Percentiles rank a stretch among this genome's conserved stretches.
phyloP scores from a whole-genome alignment of 2,888 invertebrate genomes.

The Lasioglossum figueresi region DNA sequence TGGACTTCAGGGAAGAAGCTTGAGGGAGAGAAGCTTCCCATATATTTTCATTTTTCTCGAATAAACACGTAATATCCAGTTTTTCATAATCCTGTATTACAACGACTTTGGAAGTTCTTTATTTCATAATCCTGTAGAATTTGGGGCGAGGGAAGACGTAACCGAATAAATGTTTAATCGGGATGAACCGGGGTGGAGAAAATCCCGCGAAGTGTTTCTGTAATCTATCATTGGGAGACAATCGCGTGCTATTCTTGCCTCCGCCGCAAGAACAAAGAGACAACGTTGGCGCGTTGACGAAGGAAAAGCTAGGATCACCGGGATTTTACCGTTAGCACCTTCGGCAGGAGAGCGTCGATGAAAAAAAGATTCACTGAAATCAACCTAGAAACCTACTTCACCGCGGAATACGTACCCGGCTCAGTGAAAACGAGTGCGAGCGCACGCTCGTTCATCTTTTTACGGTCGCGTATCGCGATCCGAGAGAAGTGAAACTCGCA shows the following conservation, averaged over 20 bases:
- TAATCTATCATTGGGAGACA: not conserved
- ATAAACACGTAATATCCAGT: too few species aligned
- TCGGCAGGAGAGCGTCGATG: slow-evolving; percentile 21
- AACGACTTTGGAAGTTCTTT: too few species aligned
- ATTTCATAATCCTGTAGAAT: too few species aligned
- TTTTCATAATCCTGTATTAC: too few species aligned
- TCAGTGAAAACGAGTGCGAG: slow-evolving; percentile 61
- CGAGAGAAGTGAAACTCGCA: slow-evolving; percentile 44
- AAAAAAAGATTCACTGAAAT: slow-evolving; percentile 62
- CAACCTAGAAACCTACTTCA: slow-evolving; percentile 67
- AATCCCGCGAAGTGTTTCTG: not conserved
- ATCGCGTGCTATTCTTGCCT: not conserved
- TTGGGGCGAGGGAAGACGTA: not conserved
- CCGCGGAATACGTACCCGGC: slow-evolving; percentile 34
- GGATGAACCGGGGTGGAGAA: not conserved
- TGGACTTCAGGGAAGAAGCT: too few species aligned
- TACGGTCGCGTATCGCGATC: slow-evolving; percentile 25
- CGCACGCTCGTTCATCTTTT: slow-evolving; percentile 37
- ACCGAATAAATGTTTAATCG: not conserved
- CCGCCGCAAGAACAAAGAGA: not conserved
- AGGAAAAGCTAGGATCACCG: slow-evolving; percentile 29
- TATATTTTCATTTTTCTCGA: too few species aligned
- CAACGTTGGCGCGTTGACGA: slow-evolving; percentile 3
- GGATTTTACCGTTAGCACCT: slow-evolving; percentile 43
- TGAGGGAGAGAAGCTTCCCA: too few species aligned